Evolutionary conservation across 2,113 vertebrate species (phyloP), one percentile per base, ranked within the genome.

Genomic region (Hippocampus zosterae): DNA sequence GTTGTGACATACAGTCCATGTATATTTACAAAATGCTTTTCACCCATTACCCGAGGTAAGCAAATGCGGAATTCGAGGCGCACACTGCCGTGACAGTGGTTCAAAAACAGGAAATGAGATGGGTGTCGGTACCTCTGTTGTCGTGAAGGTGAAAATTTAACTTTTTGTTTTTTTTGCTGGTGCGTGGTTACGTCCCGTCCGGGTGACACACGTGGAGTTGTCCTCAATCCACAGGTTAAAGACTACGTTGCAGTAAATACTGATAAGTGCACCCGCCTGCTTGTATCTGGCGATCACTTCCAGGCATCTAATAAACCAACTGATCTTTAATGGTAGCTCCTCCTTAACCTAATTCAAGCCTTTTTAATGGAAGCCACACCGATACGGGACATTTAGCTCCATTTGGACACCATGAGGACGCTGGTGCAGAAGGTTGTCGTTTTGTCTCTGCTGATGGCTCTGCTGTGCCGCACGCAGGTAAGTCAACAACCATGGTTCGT

Each of bases 391-490:
- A 62, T 37, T n/a, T 46, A 59, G 0, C 29, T 13, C 50, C 25
- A 69, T 23, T 73, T 60, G 29, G 21, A 42, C 74, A 84, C 2
- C 61, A 93, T 91, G 91, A 77, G n/a, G 65, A 78, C 79, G 15
- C 66, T 84, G 13, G 76, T 83, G 53, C 72, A 84, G 41, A 84
- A 33, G 5, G 63, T 91, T 19, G 9, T 88, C 5, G 4, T 86
- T 3, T 19, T 89, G 8, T 79, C 76, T 0, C 1, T 90, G 55
- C 3, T 89, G 7, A 27, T 92, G 52, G 65, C 65, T 42, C 84
- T 92, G 29, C 57, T 90, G 40, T 86, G 77, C 67, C 29, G 66
- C 8, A 0, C 83, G 40, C 89, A 88, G 89, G 92, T 92, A 80
- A 70, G 82, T 37, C 19, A 23, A 48, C 12, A 65, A 42, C 15